phyloP scores from a whole-genome alignment of 2,797 vertebrate species.

The Brachymystax lenok region DNA sequence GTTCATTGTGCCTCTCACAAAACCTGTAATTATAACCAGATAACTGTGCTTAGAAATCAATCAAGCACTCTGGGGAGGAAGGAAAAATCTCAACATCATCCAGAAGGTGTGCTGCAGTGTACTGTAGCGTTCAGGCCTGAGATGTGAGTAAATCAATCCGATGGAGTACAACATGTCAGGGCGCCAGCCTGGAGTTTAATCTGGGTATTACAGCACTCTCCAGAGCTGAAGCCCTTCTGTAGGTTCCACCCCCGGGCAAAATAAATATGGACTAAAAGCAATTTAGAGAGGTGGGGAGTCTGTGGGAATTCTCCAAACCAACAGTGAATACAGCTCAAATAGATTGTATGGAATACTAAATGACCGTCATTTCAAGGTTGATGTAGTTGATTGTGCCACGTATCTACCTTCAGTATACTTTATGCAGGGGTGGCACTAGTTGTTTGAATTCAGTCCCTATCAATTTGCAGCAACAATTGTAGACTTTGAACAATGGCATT shows the following conservation, averaged over 20 bases:
- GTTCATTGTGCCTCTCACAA: conserved; percentile 7
- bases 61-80: background rate
- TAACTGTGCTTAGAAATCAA: conserved; percentile 7
- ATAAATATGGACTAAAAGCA: no score
- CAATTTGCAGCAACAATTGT: background rate
- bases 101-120: background rate
- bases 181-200: background rate
- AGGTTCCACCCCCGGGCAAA: no score
- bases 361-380: background rate
- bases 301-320: background rate
- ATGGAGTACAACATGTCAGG: background rate
- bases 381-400: background rate
- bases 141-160: conserved; percentile 4
- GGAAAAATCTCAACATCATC: background rate
- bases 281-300: background rate
- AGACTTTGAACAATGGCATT: background rate
- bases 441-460: no score
- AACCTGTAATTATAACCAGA: conserved; percentile 26
- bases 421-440: no score
- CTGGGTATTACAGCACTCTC: background rate
- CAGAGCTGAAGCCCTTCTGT: no score
- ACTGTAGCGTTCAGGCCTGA: background rate
- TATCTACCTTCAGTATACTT: no score
- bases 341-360: background rate
- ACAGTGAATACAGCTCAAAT: no score